phyloP scores from a whole-genome alignment of 2,113 vertebrate genomes.

The Nothocercus nigrocapillus region DNA sequence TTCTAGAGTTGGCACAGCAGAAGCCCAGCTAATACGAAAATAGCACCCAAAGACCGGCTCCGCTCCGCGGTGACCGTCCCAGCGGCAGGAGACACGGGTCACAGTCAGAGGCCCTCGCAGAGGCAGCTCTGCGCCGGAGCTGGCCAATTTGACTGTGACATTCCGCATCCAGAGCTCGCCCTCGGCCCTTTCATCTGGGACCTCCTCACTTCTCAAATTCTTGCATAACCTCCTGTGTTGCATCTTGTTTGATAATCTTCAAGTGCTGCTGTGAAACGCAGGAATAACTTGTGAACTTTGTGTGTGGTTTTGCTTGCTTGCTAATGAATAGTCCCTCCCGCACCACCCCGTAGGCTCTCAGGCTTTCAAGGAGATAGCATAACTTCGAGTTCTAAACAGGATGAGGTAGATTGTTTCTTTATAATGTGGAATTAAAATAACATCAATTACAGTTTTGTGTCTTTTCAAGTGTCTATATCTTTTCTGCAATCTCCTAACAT shows the following conservation, averaged over 20 bases:
- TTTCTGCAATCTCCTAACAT: not conserved
- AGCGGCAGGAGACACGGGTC: not conserved
- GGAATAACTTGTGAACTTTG: not conserved
- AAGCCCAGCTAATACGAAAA: not conserved
- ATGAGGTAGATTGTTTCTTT: not conserved
- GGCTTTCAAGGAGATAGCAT: not conserved
- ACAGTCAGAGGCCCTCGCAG: not conserved
- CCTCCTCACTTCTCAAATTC: not conserved
- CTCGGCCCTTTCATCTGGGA: not conserved
- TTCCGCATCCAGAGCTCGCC: not conserved
- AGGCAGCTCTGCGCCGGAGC: not conserved
- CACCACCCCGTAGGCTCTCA: not conserved
- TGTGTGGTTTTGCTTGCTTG: not conserved
- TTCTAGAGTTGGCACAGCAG: not conserved
- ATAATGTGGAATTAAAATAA: constrained; percentile 4
- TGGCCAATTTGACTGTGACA: not conserved
- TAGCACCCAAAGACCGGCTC: not conserved
- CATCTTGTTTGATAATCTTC: constrained; percentile 22
- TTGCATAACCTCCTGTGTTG: constrained; percentile 13
- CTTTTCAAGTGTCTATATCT: constrained; percentile 28
- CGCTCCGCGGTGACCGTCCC: not conserved
- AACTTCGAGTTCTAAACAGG: not conserved
- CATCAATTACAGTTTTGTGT: not conserved
- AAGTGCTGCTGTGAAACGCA: constrained; percentile 29
- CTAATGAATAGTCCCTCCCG: not conserved